Conservation (phyloP, 2,888 invertebrate genomes). For the Automeris io region DNA sequence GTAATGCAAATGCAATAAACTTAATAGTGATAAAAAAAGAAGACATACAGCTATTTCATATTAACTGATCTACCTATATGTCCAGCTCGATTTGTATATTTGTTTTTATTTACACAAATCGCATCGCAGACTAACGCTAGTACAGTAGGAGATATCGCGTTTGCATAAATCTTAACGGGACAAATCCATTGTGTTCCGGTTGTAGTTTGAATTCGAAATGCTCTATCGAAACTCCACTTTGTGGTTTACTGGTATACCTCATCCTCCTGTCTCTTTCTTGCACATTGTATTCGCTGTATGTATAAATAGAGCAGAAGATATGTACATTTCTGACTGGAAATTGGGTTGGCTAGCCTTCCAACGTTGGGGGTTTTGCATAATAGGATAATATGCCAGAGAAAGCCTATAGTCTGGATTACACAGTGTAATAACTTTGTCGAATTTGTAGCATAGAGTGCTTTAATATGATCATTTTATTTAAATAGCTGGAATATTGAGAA, state of each 20-base stretch:
- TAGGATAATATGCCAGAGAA: slow-evolving; percentile 30
- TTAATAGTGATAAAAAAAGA: too few species aligned
- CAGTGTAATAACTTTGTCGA: slow-evolving; percentile 2
- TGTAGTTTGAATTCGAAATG: slow-evolving; percentile 30
- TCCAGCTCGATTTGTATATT: too few species aligned
- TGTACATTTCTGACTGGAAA: slow-evolving; percentile 14
- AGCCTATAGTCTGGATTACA: slow-evolving; percentile 11
- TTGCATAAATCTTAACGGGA: neutral
- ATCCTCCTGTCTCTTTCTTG: neutral
- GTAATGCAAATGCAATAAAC: too few species aligned
- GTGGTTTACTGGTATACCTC: slow-evolving; percentile 5
- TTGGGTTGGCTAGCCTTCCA: slow-evolving; percentile 24
- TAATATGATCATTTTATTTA: too few species aligned
- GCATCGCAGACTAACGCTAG: too few species aligned
- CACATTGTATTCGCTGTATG: neutral
- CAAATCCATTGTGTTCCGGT: slow-evolving; percentile 25
- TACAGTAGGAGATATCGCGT: too few species aligned
- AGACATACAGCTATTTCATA: too few species aligned
- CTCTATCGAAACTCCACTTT: slow-evolving; percentile 14
- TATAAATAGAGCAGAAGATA: slow-evolving; percentile 2
- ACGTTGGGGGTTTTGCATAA: slow-evolving; percentile 30
- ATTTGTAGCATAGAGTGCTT: too few species aligned
- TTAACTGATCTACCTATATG: too few species aligned
- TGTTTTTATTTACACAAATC: too few species aligned
- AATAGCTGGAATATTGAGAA: too few species aligned